Evolutionary conservation across 2,113 vertebrate species (phyloP).

Genomic region (Leptosomus discolor): DNA sequence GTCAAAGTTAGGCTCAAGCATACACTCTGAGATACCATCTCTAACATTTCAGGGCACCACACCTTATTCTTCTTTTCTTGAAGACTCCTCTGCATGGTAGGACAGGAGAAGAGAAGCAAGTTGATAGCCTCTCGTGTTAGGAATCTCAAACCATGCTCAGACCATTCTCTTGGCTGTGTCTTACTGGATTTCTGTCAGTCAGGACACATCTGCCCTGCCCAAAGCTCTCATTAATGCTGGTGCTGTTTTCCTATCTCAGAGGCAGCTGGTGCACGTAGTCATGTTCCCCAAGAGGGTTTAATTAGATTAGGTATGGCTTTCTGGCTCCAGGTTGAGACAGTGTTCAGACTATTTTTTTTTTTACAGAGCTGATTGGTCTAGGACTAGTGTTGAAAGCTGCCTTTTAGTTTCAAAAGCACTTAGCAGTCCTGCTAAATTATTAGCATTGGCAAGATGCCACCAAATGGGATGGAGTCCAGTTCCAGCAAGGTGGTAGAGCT

Average conservation of each 20-base stretch:
- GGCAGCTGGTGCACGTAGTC: rapidly evolving
- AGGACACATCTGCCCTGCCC: neutral
- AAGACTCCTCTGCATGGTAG: neutral
- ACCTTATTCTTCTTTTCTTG: neutral
- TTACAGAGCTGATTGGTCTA: neutral
- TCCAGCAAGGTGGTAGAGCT: neutral
- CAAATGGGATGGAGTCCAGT: neutral
- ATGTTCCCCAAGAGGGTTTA: neutral
- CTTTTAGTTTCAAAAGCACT: neutral
- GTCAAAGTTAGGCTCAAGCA: neutral
- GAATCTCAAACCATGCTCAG: neutral
- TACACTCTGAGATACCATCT: neutral
- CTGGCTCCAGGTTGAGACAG: neutral
- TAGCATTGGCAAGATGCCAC: neutral
- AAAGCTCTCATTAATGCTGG: neutral
- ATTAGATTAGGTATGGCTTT: neutral
- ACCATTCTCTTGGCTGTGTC: neutral
- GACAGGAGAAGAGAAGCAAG: neutral
- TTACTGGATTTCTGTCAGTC: neutral
- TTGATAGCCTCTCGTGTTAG: neutral
- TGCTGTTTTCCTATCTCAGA: neutral
- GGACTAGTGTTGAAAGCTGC: neutral
- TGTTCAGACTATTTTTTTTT: neutral
- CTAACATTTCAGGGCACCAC: neutral
- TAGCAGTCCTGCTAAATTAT: neutral